Conservation (phyloP, 1,140 invertebrate genomes). For the Argopecten irradians region DNA sequence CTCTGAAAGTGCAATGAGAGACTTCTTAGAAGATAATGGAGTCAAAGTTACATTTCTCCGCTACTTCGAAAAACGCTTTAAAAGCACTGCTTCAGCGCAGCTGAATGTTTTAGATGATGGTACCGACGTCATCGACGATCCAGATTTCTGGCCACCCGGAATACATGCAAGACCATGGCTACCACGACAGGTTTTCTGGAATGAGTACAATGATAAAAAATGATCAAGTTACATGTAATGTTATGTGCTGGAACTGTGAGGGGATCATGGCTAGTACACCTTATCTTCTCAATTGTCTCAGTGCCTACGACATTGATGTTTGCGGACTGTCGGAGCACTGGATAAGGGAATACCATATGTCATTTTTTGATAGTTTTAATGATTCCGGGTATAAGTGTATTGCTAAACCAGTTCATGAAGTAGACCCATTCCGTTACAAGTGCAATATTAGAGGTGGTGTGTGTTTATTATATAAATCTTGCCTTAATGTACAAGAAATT, state of each 20-base stretch:
- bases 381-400: not conserved
- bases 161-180: conserved; percentile 24
- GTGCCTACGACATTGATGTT: not conserved
- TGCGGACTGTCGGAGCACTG: conserved; percentile 25
- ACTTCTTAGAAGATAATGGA: not conserved
- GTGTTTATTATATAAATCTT: not conserved
- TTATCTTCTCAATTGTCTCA: conserved; percentile 2
- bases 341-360: not conserved
- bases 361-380: not conserved
- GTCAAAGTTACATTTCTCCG: conserved; percentile 18
- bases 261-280: not conserved
- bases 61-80: conserved; percentile 20
- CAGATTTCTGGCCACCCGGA: conserved; percentile 13
- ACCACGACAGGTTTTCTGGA: not conserved
- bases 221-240: not conserved
- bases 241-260: conserved; percentile 32
- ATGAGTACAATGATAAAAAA: not conserved
- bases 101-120: conserved; percentile 4
- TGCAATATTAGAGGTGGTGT: not conserved
- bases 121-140: not conserved
- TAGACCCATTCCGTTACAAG: not conserved
- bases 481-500: not conserved
- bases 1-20: not conserved
- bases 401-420: not conserved
- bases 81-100: conserved; percentile 23